Evolutionary conservation across 2,888 invertebrate species (phyloP).

Genomic region (Hypercompe scribonia): DNA sequence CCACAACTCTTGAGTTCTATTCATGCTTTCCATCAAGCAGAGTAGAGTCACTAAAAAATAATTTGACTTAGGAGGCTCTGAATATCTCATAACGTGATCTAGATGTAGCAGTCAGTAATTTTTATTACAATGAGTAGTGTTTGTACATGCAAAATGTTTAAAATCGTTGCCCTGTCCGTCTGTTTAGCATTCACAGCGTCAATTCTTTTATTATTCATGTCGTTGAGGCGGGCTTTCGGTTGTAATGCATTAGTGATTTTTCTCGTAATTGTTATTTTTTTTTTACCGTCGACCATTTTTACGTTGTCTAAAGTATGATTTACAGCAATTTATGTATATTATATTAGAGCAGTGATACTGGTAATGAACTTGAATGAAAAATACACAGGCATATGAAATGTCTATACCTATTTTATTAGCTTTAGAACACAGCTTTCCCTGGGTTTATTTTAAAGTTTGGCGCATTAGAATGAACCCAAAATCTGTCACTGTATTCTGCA

Average conservation of each 20-base stretch:
- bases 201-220: slow-evolving; percentile 16
- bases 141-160: slow-evolving; percentile 12
- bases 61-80: too few relatives aligned
- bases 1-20: too few relatives aligned
- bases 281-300: neutral
- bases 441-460: too few relatives aligned
- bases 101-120: neutral
- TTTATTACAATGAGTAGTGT: slow-evolving; percentile 4
- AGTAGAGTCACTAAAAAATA: too few relatives aligned
- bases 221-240: slow-evolving; percentile 2
- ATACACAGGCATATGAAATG: neutral
- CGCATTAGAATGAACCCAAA: too few relatives aligned
- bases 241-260: slow-evolving; percentile 18
- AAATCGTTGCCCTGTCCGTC: slow-evolving; percentile 12
- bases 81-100: neutral
- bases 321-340: neutral
- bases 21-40: too few relatives aligned
- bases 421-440: too few relatives aligned
- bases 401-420: neutral
- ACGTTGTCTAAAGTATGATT: neutral
- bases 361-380: neutral
- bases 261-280: slow-evolving; percentile 9
- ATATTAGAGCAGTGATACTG: neutral
- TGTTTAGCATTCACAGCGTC: slow-evolving; percentile 43
- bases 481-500: too few relatives aligned